Evolutionary conservation across 2,888 invertebrate genomes (phyloP).

Genomic region (Eupithecia vulgata): DNA sequence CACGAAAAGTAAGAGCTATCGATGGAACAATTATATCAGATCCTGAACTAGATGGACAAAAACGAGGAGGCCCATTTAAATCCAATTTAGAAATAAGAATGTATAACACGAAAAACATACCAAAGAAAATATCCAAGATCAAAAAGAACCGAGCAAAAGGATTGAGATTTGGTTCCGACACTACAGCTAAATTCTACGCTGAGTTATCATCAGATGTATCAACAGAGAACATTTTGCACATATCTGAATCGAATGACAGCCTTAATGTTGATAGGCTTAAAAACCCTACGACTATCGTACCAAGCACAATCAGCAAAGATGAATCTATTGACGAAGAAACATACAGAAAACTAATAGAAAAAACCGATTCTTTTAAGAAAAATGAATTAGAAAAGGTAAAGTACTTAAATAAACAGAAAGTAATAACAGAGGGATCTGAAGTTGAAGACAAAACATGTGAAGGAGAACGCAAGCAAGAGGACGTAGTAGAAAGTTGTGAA

Average conservation of each 20-base stretch:
- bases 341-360: slow-evolving; percentile 77
- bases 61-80: slow-evolving; percentile 55
- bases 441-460: slow-evolving; percentile 66
- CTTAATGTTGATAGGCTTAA: slow-evolving; percentile 74
- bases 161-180: slow-evolving; percentile 74
- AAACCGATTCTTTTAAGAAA: slow-evolving; percentile 82
- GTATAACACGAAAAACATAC: slow-evolving; percentile 88
- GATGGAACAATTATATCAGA: slow-evolving; percentile 69
- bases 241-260: slow-evolving; percentile 87
- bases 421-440: slow-evolving; percentile 76
- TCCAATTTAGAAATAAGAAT: slow-evolving; percentile 82
- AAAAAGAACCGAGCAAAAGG: slow-evolving; percentile 87
- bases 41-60: slow-evolving; percentile 68
- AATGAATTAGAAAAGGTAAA: slow-evolving; percentile 80
- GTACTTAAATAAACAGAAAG: slow-evolving; percentile 78
- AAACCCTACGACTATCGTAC: slow-evolving; percentile 51
- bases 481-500: slow-evolving; percentile 64
- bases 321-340: slow-evolving; percentile 79
- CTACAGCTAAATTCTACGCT: slow-evolving; percentile 87
- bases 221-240: slow-evolving; percentile 84
- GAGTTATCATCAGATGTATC: slow-evolving; percentile 86
- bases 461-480: slow-evolving; percentile 50
- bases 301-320: slow-evolving; percentile 71
- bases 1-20: slow-evolving; percentile 60
- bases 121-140: slow-evolving; percentile 88